Evolutionary conservation across 2,113 vertebrate species (phyloP).

Genomic region (Mobula birostris): DNA sequence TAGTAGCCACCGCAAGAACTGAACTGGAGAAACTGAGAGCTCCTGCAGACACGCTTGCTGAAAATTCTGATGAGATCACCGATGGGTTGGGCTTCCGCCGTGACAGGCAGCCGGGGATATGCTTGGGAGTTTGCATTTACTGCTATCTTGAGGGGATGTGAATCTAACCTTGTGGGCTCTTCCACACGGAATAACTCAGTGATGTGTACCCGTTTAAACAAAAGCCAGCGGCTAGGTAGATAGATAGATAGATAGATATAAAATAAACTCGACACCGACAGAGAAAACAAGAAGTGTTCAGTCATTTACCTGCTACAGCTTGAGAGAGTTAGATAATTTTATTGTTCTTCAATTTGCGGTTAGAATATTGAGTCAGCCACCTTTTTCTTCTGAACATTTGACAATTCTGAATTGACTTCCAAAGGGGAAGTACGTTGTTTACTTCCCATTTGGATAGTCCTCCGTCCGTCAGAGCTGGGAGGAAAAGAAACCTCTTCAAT

Average conservation of each 20-base stretch:
- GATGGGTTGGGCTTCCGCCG: not conserved
- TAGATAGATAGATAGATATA: too few relatives aligned
- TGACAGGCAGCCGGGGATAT: not conserved
- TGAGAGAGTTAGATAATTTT: not conserved
- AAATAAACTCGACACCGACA: too few relatives aligned
- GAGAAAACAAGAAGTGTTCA: not conserved
- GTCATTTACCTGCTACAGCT: not conserved
- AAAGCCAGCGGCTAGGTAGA: not conserved
- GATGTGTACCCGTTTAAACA: not conserved
- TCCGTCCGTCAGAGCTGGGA: not conserved
- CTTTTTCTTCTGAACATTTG: too few relatives aligned
- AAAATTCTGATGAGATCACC: slow-evolving; percentile 18
- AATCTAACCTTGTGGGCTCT: not conserved
- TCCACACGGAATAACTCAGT: not conserved
- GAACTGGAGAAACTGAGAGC: not conserved
- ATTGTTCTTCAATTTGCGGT: not conserved
- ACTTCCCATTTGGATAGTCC: too few relatives aligned
- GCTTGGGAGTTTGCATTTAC: not conserved
- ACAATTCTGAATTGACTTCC: not conserved
- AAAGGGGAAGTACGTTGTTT: not conserved
- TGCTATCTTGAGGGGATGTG: not conserved
- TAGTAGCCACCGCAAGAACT: not conserved
- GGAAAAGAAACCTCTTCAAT: not conserved
- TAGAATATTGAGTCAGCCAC: not conserved
- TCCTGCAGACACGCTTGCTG: slow-evolving; percentile 15